Conservation (phyloP, 2,888 invertebrate species). For the Drosophila paramelanica region DNA sequence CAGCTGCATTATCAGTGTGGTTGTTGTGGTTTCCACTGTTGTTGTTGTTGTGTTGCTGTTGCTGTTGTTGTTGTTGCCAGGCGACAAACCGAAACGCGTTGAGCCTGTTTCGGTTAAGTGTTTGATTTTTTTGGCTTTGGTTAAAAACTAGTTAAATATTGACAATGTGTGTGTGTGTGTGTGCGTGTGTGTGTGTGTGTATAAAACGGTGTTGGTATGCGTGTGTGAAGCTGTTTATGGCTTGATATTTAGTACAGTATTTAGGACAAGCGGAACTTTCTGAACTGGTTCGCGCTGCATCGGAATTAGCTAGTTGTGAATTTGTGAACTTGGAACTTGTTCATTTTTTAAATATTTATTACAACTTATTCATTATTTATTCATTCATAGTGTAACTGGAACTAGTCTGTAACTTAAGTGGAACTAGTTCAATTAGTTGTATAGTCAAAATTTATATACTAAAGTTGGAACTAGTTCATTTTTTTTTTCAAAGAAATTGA, state of each 20-base stretch:
- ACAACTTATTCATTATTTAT: neutral
- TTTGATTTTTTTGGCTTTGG: conserved; percentile 63
- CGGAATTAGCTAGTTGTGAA: conserved; percentile 2
- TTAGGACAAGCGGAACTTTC: conserved; percentile 26
- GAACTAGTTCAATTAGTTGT: conserved; percentile 12
- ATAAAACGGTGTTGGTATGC: conserved; percentile 35
- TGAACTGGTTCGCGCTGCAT: conserved; percentile 20
- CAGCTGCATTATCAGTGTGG: conserved; percentile 64
- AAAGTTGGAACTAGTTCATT: neutral
- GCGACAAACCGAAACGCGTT: conserved; percentile 83
- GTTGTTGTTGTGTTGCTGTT: conserved; percentile 40
- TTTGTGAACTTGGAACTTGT: conserved; percentile 4
- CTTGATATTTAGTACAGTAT: conserved; percentile 57
- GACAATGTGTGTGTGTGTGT: conserved; percentile 39
- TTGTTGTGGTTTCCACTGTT: conserved; percentile 40
- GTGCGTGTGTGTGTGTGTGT: conserved; percentile 39
- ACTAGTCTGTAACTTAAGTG: neutral
- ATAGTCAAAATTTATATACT: too few species aligned
- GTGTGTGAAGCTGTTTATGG: conserved; percentile 57
- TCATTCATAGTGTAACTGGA: neutral
- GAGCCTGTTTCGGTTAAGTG: conserved; percentile 85
- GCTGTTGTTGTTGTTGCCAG: conserved; percentile 57
- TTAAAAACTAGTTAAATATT: conserved; percentile 66
- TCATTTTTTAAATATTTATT: neutral
- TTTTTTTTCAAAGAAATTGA: too few species aligned